Evolutionary conservation across 2,113 vertebrate species (phyloP), one percentile per base, ranked within the genome.

Genomic region (Mastomys natalensis): DNA sequence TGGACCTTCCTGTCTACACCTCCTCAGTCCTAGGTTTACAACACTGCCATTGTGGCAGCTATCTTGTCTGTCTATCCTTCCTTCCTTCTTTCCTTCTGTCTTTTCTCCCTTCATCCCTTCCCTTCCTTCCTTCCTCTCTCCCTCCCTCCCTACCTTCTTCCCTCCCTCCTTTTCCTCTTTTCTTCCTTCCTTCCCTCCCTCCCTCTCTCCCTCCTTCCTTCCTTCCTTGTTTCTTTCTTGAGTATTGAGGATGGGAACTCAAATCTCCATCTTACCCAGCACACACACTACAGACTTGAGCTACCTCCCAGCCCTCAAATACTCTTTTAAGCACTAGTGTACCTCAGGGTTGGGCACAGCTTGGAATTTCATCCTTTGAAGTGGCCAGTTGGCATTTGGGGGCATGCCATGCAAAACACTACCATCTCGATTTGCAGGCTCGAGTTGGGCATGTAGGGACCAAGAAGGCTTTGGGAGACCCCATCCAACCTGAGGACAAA

Each of bases 51-150:
- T 58, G 24, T 24, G 37, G 34, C 9, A 82, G 7, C 55, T 24
- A 21, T 11, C 58, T 34, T 82, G 51, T 81, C 45, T 34, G 31
- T 53, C 3, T 37, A n/a, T n/a, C n/a, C n/a, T n/a, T 17, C 34
- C 7, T 17, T 22, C 58, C 7, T 22, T 22, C 58, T 62, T 9
- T 24, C 8, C 26, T 1, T 62, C 60, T 9, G 7, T 60, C 58
- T 13, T 2, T 62, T 16, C 7, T 13, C 9, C 26, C 26, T 4
- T 31, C 1, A 1, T 12, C 4, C 9, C 62, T 11, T 26, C 22
- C 5, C 24, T 68, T 5, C 5, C 13, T n/a, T 7, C 16, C 1
- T 26, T 22, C 37, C 16, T n/a, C 17, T n/a, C n/a, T n/a, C n/a
- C 3, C 37, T 40, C 37, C 34, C 72, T 73, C 7, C 21, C 21